Evolutionary conservation across 1,140 invertebrate genomes (phyloP), one percentile per base, ranked within the genome.

Genomic region (Tetraneura akinire): DNA sequence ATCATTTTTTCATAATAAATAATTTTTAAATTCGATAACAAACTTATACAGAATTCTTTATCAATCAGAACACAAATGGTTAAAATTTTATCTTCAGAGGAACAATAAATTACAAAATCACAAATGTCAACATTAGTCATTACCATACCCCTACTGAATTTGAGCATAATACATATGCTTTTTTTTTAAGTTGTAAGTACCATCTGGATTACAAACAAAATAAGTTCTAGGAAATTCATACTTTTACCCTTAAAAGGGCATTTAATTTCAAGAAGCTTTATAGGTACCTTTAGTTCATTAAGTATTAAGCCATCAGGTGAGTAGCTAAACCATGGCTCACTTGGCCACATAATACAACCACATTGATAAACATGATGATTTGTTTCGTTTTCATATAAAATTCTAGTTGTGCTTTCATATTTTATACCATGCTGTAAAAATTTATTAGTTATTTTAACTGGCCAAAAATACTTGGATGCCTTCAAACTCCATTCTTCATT

Each of bases 391-490:
- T 29, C 26, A 14, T 62, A 62, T 8, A 62, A 26, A 62, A 62
- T 14, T 62, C 57, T 62, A 29, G 23, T 23, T 62, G 26, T 60
- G 2, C 29, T 62, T 62, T 62, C 57, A 62, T 62, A 62, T 26
- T 62, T 62, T 26, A 62, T 62, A 26, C 57, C 57, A 13, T 62
- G 57, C 26, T 62, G 23, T 18, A 62, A 26, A 62, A 62, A 32
- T 62, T 62, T 32, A 18, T 32, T 62, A 14, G 57, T 26, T 29
- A 62, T 29, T 62, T 62, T 62, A 62, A 62, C 1, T 8, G 3
- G 57, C 57, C 57, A 62, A 62, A 62, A 62, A 62, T 62, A 62
- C 6, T 62, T 62, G 10, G 23, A 62, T 62, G 57, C 57, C 23
- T 62, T 62, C 18, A 26, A 6, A 62, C 23, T 62, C 23, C 57